These are phyloP conservation scores for Gambusia affinis DNA, from an alignment of 2,113 vertebrate species.

Conservation along the genomic window DNA sequence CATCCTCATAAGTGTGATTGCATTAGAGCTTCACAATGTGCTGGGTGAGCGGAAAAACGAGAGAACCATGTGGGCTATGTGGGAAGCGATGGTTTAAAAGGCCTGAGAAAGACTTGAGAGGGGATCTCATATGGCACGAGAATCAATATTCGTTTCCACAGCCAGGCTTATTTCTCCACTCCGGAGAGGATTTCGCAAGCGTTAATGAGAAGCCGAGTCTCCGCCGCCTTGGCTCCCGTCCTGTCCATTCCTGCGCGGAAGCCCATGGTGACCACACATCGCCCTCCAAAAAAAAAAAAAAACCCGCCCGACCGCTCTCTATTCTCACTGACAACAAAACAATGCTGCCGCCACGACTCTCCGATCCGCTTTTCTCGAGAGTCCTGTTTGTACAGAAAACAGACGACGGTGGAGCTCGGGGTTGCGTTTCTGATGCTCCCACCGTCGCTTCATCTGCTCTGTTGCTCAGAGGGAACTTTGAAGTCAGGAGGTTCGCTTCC, in stretches of 20 bases:
- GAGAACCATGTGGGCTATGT: constrained; percentile 35
- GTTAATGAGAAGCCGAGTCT: constrained; percentile 42
- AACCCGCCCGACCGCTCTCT: constrained; percentile 43
- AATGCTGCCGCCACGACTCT: constrained; percentile 38
- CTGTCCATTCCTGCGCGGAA: constrained; percentile 67
- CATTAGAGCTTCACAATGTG: constrained; percentile 19
- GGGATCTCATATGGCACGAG: background rate
- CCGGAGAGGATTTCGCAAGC: constrained; percentile 24
- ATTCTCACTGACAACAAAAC: constrained; percentile 54
- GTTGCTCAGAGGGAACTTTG: background rate
- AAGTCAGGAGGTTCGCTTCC: constrained; percentile 22
- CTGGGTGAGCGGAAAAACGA: constrained; percentile 14
- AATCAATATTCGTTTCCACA: background rate
- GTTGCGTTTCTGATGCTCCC: background rate
- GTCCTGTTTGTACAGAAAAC: constrained; percentile 29
- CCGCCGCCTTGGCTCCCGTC: constrained; percentile 42
- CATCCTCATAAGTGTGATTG: constrained; percentile 14
- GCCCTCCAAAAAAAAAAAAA: constrained; percentile 1
- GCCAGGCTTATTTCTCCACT: constrained; percentile 9
- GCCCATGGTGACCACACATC: constrained; percentile 75
- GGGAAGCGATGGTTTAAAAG: constrained; percentile 1
- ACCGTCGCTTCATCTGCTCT: background rate
- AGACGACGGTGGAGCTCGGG: background rate
- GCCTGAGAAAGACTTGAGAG: constrained; percentile 1
- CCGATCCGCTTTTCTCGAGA: constrained; percentile 9